phyloP scores from a whole-genome alignment of 2,797 vertebrate genomes.

The Enteromius thamalakanensis region DNA sequence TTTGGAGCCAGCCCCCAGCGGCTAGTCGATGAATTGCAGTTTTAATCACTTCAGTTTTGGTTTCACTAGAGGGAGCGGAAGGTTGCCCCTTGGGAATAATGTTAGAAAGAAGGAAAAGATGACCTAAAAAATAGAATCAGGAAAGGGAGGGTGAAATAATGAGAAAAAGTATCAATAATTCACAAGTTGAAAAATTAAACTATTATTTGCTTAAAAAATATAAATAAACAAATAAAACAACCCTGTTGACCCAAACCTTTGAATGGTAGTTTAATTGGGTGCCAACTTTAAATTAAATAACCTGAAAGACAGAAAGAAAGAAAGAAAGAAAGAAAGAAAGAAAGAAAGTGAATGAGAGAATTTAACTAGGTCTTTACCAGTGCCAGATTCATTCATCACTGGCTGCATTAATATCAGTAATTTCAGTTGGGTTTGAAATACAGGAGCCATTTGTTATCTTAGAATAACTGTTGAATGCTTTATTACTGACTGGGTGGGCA shows the following conservation, averaged over 20 bases:
- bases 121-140: not conserved
- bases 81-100: not conserved
- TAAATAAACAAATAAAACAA: not conserved
- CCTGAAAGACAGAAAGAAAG: not conserved
- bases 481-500: constrained; percentile 38
- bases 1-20: no score
- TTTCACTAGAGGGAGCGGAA: no score
- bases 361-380: not conserved
- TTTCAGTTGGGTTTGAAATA: constrained; percentile 39
- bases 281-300: not conserved
- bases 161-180: not conserved
- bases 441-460: constrained; percentile 50
- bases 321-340: not conserved
- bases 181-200: not conserved
- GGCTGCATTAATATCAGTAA: constrained; percentile 35
- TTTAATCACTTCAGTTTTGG: no score
- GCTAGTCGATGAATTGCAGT: no score
- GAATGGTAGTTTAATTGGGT: not conserved
- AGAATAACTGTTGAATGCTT: constrained; percentile 21
- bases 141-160: not conserved
- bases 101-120: not conserved
- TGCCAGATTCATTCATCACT: constrained; percentile 35
- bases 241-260: no score
- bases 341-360: not conserved
- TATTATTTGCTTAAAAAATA: not conserved